Conservation (phyloP, 2,113 vertebrate species). For the Heterochromis multidens region DNA sequence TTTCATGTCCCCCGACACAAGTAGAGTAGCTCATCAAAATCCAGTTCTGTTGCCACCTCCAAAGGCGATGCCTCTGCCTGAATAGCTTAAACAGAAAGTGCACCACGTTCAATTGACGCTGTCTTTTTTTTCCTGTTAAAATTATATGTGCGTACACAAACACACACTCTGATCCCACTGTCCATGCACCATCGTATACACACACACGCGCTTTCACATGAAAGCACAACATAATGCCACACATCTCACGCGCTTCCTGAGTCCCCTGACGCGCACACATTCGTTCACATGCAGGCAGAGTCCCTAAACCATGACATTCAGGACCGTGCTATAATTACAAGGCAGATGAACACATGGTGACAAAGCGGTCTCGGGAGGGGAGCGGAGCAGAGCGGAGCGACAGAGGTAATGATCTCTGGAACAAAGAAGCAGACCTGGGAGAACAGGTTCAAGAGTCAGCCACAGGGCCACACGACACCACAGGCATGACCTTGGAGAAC, state of each 20-base stretch:
- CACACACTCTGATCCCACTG: neutral
- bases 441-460: slow-evolving; percentile 76
- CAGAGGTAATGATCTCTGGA: slow-evolving; percentile 71
- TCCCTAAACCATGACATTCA: slow-evolving; percentile 76
- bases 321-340: slow-evolving; percentile 81
- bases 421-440: slow-evolving; percentile 73
- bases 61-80: slow-evolving; percentile 45
- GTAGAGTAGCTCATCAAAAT: slow-evolving; percentile 46
- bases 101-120: slow-evolving; percentile 32
- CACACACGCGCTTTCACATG: neutral
- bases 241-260: neutral
- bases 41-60: slow-evolving; percentile 38
- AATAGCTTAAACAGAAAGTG: slow-evolving; percentile 45
- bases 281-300: slow-evolving; percentile 53
- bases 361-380: slow-evolving; percentile 62
- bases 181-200: neutral
- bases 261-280: slow-evolving; percentile 20
- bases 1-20: slow-evolving; percentile 52
- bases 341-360: slow-evolving; percentile 79
- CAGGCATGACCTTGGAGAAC: slow-evolving; percentile 78
- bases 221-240: slow-evolving; percentile 5
- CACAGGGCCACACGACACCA: slow-evolving; percentile 62
- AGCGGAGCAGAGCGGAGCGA: slow-evolving; percentile 37
- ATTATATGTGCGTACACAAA: neutral
- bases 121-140: slow-evolving; percentile 11